A percentile compares a stretch with the other conserved stretches of the same genome.
Evolutionary conservation across 2,888 invertebrate genomes (phyloP).

Genomic region (Nysson spinosus): DNA sequence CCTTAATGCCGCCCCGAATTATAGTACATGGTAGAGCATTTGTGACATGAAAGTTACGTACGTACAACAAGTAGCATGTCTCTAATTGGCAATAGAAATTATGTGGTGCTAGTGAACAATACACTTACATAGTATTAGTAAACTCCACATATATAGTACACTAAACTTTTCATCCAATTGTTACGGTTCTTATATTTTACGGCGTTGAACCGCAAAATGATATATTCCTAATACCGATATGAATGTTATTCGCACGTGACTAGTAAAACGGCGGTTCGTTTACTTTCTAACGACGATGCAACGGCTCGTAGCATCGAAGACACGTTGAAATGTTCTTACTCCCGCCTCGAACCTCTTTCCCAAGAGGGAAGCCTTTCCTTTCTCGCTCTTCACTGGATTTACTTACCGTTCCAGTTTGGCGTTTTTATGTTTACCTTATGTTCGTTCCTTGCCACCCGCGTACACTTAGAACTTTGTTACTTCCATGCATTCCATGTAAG

Average conservation of each 20-base stretch:
- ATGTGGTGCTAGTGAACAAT: too few species aligned
- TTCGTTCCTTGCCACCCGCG: constrained; percentile 28
- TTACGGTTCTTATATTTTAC: too few species aligned
- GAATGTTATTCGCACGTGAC: neutral
- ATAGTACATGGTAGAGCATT: too few species aligned
- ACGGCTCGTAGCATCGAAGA: constrained; percentile 20
- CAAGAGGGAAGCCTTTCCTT: constrained; percentile 48
- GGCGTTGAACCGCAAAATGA: too few species aligned
- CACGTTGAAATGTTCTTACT: constrained; percentile 22
- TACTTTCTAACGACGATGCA: constrained; percentile 41
- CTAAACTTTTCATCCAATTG: too few species aligned
- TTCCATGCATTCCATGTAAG: constrained; percentile 6
- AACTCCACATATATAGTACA: too few species aligned
- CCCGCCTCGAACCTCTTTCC: constrained; percentile 26
- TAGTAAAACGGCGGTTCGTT: constrained; percentile 24
- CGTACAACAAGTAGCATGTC: too few species aligned
- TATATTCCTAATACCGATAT: too few species aligned
- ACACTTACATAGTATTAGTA: too few species aligned
- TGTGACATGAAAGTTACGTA: too few species aligned
- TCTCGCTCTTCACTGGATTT: constrained; percentile 35
- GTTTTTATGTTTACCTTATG: constrained; percentile 45
- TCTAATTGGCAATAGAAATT: too few species aligned
- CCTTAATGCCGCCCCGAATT: too few species aligned
- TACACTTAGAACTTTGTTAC: constrained; percentile 17
- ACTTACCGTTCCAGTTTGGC: constrained; percentile 46